A percentile compares a stretch with the other conserved stretches of the same genome.
Evolutionary conservation across 2,113 vertebrate species (phyloP).

Genomic region (Leiothrix lutea): DNA sequence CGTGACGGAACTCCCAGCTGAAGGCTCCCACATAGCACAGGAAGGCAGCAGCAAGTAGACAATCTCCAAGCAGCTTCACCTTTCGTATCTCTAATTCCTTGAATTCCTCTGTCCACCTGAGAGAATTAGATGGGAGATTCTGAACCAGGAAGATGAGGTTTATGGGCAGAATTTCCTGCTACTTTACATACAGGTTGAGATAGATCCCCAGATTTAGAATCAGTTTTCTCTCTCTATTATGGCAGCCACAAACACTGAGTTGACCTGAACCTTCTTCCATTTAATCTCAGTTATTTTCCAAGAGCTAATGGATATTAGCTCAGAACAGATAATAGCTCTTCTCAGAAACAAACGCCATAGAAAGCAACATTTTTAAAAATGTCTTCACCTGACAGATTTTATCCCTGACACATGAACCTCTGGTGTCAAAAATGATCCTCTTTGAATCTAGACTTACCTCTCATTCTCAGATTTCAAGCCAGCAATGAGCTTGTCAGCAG

Average conservation of each 20-base stretch:
- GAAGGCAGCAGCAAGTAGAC: slow-evolving; percentile 88
- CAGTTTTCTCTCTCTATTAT: background rate
- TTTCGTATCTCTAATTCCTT: slow-evolving; percentile 81
- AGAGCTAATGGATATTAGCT: background rate
- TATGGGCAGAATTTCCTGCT: background rate
- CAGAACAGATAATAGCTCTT: background rate
- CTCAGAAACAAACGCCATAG: background rate
- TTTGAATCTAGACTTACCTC: slow-evolving; percentile 74
- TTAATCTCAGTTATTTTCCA: background rate
- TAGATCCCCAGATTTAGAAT: background rate
- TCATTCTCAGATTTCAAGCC: slow-evolving; percentile 92
- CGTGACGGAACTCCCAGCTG: slow-evolving; percentile 90
- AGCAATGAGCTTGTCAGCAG: slow-evolving; percentile 92
- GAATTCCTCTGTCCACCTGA: slow-evolving; percentile 89
- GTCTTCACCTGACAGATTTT: background rate
- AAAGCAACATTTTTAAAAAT: background rate
- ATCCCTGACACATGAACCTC: background rate
- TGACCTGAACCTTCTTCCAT: background rate
- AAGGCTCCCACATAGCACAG: slow-evolving; percentile 94
- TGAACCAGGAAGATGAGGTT: background rate
- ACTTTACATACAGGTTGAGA: background rate
- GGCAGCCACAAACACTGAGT: background rate
- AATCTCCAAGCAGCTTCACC: slow-evolving; percentile 89
- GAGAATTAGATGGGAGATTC: background rate
- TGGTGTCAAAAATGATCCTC: background rate